phyloP scores from a whole-genome alignment of 2,888 invertebrate species.

The Amphipyra berbera region DNA sequence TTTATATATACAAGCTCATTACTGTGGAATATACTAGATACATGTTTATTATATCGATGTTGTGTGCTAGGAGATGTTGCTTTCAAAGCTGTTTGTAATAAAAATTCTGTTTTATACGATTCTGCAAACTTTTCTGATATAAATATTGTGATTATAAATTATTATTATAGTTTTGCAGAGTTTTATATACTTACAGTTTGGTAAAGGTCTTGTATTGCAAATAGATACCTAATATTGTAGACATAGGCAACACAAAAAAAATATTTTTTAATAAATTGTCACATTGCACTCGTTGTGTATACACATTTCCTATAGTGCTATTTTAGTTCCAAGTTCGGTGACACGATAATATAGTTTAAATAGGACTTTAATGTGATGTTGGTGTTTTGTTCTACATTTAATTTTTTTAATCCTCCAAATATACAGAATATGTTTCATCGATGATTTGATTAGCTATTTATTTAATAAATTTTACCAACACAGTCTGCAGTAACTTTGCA shows the following conservation, averaged over 20 bases:
- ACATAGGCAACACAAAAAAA: not conserved
- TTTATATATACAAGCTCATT: slow-evolving; percentile 49
- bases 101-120: slow-evolving; percentile 63
- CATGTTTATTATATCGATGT: slow-evolving; percentile 60
- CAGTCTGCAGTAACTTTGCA: slow-evolving; percentile 1
- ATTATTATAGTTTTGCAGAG: slow-evolving; percentile 16
- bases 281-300: not conserved
- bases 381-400: too few species aligned
- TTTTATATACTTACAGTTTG: slow-evolving; percentile 4
- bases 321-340: too few species aligned
- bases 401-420: too few species aligned
- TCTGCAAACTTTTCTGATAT: slow-evolving; percentile 27
- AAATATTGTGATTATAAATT: slow-evolving; percentile 11
- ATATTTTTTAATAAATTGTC: too few species aligned
- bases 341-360: too few species aligned
- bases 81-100: slow-evolving; percentile 62
- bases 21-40: slow-evolving; percentile 33
- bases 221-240: not conserved
- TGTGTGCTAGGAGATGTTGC: slow-evolving; percentile 69
- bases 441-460: not conserved
- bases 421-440: too few species aligned
- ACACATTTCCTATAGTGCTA: too few species aligned
- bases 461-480: not conserved
- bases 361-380: too few species aligned
- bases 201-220: slow-evolving; percentile 16